Evolutionary conservation across 2,113 vertebrate species (phyloP).

Genomic region (Apus apus): DNA sequence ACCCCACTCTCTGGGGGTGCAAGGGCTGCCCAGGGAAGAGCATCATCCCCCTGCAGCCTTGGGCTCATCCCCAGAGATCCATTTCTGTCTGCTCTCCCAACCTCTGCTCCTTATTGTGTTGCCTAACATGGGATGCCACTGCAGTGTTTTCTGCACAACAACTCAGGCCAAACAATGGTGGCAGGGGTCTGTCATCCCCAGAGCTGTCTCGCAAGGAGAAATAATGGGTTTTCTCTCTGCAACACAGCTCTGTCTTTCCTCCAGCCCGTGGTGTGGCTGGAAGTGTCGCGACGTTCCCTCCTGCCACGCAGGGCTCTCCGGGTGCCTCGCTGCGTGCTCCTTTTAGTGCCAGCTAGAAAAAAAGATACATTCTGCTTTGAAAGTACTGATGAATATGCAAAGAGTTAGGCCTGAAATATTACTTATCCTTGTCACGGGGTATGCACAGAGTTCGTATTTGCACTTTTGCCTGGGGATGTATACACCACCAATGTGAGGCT

Average conservation of each 20-base stretch:
- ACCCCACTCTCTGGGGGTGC: fast-evolving
- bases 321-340: neutral
- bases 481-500: neutral
- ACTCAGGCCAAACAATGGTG: neutral
- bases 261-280: neutral
- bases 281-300: neutral
- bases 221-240: neutral
- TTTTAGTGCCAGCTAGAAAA: neutral
- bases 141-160: neutral
- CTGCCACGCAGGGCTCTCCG: neutral
- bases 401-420: neutral
- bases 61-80: neutral
- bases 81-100: fast-evolving
- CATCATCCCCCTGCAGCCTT: neutral
- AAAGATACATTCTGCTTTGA: neutral
- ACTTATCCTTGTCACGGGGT: neutral
- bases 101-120: neutral
- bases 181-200: neutral
- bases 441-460: neutral
- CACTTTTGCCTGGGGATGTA: neutral
- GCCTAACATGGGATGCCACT: neutral
- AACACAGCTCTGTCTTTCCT: neutral
- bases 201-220: neutral
- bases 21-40: neutral
- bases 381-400: slow-evolving; percentile 2